These are phyloP conservation scores for Mus caroli DNA, from an alignment of 2,797 vertebrate species.

Conservation along the genomic window DNA sequence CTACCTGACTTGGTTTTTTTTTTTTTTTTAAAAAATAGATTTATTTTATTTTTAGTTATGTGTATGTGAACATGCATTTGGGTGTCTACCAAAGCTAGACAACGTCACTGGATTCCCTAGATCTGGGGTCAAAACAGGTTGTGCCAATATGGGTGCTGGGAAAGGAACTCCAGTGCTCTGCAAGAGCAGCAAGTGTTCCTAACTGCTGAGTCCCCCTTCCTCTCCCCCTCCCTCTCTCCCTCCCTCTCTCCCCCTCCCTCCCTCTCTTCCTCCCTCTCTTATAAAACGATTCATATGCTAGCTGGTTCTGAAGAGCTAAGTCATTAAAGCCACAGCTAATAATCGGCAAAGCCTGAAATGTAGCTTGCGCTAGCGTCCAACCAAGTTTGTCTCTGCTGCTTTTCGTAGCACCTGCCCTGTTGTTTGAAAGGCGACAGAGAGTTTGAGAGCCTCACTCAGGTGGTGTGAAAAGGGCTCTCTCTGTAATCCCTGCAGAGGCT, in stretches of 20 bases:
- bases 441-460: background rate
- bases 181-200: background rate
- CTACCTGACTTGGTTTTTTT: background rate
- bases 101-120: background rate
- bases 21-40: background rate
- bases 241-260: background rate
- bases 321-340: background rate
- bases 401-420: fast-evolving
- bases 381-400: background rate
- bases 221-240: too few relatives aligned
- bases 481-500: background rate
- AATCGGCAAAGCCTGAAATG: background rate
- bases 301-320: background rate
- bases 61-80: background rate
- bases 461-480: background rate
- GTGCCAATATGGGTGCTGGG: background rate
- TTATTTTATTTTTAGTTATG: background rate
- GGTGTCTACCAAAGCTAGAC: background rate
- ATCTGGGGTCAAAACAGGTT: background rate
- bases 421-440: background rate
- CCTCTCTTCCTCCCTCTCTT: background rate
- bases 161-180: background rate
- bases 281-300: background rate
- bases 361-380: background rate
- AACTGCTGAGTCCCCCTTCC: background rate